Percentiles rank a stretch among this genome's conserved stretches.
phyloP scores from a whole-genome alignment of 2,888 invertebrate genomes.

The Clunio marinus region DNA sequence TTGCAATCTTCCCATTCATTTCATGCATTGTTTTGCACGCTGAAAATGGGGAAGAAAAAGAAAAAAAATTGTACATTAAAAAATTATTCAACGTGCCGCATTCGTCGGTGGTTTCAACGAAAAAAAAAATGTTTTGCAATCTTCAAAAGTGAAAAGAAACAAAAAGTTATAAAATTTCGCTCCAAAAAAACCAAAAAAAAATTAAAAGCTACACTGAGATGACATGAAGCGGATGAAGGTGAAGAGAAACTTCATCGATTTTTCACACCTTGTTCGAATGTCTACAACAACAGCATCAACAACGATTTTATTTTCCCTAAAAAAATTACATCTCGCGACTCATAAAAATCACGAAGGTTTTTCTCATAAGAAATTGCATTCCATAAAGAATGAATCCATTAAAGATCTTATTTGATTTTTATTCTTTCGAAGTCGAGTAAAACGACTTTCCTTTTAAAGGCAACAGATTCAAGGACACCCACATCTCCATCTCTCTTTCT shows the following conservation, averaged over 20 bases:
- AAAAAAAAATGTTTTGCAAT: too few species aligned
- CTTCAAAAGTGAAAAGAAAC: background rate
- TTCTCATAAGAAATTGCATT: constrained; percentile 4
- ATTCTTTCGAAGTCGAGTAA: background rate
- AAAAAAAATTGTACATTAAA: background rate
- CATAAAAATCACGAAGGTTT: background rate
- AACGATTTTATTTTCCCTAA: background rate
- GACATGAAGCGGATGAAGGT: background rate
- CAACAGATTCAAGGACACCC: constrained; percentile 30
- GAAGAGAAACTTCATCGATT: background rate
- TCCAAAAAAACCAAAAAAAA: background rate
- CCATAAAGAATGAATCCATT: constrained; percentile 30
- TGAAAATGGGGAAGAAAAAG: background rate
- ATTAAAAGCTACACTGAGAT: background rate
- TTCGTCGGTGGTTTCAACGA: too few species aligned
- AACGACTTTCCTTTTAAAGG: constrained; percentile 33
- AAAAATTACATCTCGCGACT: background rate
- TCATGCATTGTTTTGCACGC: background rate
- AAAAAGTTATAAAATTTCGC: background rate
- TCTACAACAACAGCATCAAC: background rate
- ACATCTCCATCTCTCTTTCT: constrained; percentile 1
- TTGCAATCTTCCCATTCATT: constrained; percentile 24
- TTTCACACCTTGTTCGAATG: background rate
- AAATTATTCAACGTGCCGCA: background rate
- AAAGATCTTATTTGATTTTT: constrained; percentile 9